Evolutionary conservation across 2,888 invertebrate genomes (phyloP).

Genomic region (Luperina nickerlii): DNA sequence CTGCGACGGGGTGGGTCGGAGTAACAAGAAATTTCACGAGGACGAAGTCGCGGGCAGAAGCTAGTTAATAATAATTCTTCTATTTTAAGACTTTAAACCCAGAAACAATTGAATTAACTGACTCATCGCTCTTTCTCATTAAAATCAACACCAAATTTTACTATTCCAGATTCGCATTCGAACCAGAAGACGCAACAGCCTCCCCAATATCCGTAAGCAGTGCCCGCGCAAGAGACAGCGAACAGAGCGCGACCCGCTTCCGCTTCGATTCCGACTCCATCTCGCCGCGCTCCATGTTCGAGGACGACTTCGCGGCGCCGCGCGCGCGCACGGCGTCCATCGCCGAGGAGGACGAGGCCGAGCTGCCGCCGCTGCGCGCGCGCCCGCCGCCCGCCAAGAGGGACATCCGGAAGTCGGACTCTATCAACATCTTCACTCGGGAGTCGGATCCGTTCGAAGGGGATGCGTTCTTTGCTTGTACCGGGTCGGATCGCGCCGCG

Average conservation of each 20-base stretch:
- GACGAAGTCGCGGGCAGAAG: too few species aligned
- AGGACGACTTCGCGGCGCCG: constrained; percentile 92
- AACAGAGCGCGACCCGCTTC: constrained; percentile 81
- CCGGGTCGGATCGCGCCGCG: constrained; percentile 86
- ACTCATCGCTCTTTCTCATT: neutral
- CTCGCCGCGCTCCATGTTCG: constrained; percentile 90
- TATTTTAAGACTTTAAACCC: neutral
- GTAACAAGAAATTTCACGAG: too few species aligned
- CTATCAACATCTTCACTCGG: constrained; percentile 96
- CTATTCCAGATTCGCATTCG: constrained; percentile 82
- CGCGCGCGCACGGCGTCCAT: constrained; percentile 85
- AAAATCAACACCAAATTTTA: neutral
- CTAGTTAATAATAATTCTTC: neutral
- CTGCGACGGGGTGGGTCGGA: too few species aligned
- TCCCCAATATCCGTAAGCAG: constrained; percentile 82
- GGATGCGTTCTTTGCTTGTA: constrained; percentile 95
- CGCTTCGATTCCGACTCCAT: constrained; percentile 87
- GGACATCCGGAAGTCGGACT: constrained; percentile 96
- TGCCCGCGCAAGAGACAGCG: constrained; percentile 78
- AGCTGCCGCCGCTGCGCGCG: constrained; percentile 80
- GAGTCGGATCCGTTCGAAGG: constrained; percentile 97
- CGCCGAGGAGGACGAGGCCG: constrained; percentile 87
- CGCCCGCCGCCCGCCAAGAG: constrained; percentile 85
- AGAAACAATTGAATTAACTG: neutral
- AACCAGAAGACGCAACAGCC: constrained; percentile 81